Conservation (phyloP, 53 echinoderm and acorn worm species). For the Holothuria scabra region DNA sequence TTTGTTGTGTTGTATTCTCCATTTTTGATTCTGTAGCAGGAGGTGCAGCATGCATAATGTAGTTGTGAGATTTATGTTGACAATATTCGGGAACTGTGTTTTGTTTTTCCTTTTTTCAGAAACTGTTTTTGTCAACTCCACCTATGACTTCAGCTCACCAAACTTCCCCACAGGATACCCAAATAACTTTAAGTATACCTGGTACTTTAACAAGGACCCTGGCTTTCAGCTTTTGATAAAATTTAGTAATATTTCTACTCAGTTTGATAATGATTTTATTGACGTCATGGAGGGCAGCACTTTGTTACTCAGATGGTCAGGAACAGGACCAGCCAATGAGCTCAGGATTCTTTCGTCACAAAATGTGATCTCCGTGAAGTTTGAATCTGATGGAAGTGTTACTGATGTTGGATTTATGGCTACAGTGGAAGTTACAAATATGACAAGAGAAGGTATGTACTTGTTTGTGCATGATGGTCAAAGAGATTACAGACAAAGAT, state of each 20-base stretch:
- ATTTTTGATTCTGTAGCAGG: too few species aligned
- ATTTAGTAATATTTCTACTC: background rate
- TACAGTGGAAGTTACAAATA: background rate
- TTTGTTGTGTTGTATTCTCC: too few species aligned
- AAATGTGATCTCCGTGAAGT: background rate
- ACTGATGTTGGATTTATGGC: background rate
- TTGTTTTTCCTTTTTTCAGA: slow-evolving; percentile 10
- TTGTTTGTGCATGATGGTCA: too few species aligned
- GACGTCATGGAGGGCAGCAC: background rate
- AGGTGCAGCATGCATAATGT: too few species aligned
- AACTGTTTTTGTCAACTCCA: background rate
- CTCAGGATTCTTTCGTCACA: slow-evolving; percentile 2
- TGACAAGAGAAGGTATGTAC: background rate
- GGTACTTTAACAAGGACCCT: background rate
- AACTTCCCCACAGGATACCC: background rate
- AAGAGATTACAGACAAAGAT: too few species aligned
- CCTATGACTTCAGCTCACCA: slow-evolving; percentile 3
- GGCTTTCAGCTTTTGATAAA: background rate
- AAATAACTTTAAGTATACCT: background rate
- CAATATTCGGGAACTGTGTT: too few species aligned
- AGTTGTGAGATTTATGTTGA: too few species aligned
- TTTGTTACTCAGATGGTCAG: background rate
- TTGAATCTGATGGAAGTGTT: background rate
- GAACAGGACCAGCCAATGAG: background rate
- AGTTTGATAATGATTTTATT: slow-evolving; percentile 2